phyloP scores from a whole-genome alignment of 2,888 invertebrate genomes.

The Caenorhabditis virilis region DNA sequence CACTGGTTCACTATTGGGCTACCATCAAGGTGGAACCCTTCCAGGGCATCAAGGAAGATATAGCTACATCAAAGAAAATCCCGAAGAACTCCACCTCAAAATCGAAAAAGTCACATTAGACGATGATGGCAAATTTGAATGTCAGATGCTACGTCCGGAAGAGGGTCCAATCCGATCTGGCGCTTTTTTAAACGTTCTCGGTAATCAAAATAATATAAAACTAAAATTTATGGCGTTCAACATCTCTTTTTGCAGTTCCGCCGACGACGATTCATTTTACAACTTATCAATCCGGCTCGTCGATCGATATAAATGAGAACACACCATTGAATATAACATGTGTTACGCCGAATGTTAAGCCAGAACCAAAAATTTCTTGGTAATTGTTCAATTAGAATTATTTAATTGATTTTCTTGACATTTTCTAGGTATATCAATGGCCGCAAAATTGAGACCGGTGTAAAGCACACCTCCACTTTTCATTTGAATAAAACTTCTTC shows the following conservation, averaged over 20 bases:
- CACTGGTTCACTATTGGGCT: conserved; percentile 57
- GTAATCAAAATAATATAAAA: conserved; percentile 37
- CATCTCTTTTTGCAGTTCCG: conserved; percentile 50
- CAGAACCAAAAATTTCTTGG: conserved; percentile 55
- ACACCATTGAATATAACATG: conserved; percentile 63
- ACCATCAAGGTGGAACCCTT: conserved; percentile 55
- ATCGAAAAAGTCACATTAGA: conserved; percentile 75
- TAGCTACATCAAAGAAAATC: conserved; percentile 60
- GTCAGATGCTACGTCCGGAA: conserved; percentile 78
- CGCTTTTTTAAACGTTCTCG: conserved; percentile 60
- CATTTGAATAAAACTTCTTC: conserved; percentile 59
- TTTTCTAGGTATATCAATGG: conserved; percentile 61
- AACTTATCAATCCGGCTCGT: conserved; percentile 55
- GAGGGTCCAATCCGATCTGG: conserved; percentile 57
- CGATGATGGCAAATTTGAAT: conserved; percentile 94
- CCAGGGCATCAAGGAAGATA: conserved; percentile 64
- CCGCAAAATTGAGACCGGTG: conserved; percentile 48
- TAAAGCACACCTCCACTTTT: conserved; percentile 39
- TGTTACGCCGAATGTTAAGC: conserved; percentile 59
- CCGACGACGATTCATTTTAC: conserved; percentile 54
- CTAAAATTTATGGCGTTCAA: background rate
- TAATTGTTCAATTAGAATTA: conserved; percentile 15
- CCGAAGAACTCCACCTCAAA: conserved; percentile 61
- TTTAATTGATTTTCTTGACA: conserved; percentile 6
- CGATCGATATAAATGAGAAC: conserved; percentile 62